These are phyloP conservation scores for Bucorvus abyssinicus DNA, from an alignment of 2,797 vertebrate species.

Conservation along the genomic window DNA sequence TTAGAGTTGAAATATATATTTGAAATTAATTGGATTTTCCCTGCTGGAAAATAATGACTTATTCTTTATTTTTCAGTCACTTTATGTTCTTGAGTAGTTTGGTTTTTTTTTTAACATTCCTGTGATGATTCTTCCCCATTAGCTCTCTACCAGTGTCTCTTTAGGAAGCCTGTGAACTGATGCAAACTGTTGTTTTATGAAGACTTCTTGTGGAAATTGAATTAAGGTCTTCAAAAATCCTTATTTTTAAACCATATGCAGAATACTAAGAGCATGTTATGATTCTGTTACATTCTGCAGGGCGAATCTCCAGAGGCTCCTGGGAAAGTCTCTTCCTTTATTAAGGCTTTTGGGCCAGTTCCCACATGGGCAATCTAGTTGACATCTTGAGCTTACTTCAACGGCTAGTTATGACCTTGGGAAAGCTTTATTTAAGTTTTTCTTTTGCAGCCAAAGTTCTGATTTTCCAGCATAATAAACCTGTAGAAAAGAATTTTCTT, in stretches of 20 bases:
- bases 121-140: neutral
- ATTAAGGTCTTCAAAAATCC: neutral
- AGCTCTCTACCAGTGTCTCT: neutral
- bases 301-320: neutral
- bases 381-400: neutral
- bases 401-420: neutral
- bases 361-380: neutral
- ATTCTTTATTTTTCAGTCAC: neutral
- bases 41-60: neutral
- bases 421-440: neutral
- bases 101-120: neutral
- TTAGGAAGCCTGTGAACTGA: neutral
- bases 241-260: neutral
- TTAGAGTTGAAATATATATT: neutral
- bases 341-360: neutral
- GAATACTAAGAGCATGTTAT: neutral
- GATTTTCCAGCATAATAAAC: neutral
- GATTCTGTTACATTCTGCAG: neutral
- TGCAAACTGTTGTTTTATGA: neutral
- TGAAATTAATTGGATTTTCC: constrained; percentile 5
- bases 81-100: neutral
- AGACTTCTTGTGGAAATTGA: neutral
- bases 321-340: neutral
- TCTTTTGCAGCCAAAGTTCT: neutral
- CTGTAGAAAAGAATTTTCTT: neutral